Evolutionary conservation across 2,888 invertebrate species (phyloP).

Genomic region (Ophion slaviceki): DNA sequence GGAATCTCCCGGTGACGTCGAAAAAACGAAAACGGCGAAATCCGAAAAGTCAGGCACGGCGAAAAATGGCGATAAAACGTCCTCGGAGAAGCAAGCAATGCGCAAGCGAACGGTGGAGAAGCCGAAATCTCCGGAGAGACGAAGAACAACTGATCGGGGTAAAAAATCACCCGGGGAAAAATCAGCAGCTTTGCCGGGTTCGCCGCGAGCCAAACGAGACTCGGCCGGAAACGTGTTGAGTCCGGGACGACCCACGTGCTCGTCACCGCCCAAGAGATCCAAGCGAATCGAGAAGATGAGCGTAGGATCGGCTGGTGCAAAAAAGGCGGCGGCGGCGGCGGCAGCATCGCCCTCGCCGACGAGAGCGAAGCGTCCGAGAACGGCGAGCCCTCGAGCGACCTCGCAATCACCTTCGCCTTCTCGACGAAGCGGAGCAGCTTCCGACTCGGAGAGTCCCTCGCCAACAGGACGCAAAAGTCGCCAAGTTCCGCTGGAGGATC

Average conservation of each 20-base stretch:
- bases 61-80: constrained; percentile 3
- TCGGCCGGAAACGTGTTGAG: constrained; percentile 61
- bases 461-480: constrained; percentile 10
- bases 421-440: constrained; percentile 53
- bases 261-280: constrained; percentile 57
- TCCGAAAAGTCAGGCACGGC: not conserved
- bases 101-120: constrained; percentile 45
- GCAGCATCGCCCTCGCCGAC: constrained; percentile 67
- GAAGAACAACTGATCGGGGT: constrained; percentile 22
- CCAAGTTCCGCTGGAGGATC: constrained; percentile 2
- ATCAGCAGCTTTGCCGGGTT: not conserved
- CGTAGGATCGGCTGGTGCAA: not conserved
- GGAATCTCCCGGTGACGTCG: constrained; percentile 20
- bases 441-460: constrained; percentile 39
- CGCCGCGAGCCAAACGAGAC: constrained; percentile 55
- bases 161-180: constrained; percentile 20
- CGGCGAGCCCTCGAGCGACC: constrained; percentile 59
- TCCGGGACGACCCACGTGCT: constrained; percentile 17
- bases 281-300: constrained; percentile 37
- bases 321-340: constrained; percentile 11
- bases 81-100: constrained; percentile 40
- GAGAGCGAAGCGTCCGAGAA: constrained; percentile 68
- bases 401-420: constrained; percentile 69
- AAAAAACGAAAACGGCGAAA: constrained; percentile 20
- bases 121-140: constrained; percentile 51